A percentile compares a stretch with the other conserved stretches of the same genome.
Conservation (phyloP, 2,797 vertebrate genomes). For the Eupleurogrammus muticus region DNA sequence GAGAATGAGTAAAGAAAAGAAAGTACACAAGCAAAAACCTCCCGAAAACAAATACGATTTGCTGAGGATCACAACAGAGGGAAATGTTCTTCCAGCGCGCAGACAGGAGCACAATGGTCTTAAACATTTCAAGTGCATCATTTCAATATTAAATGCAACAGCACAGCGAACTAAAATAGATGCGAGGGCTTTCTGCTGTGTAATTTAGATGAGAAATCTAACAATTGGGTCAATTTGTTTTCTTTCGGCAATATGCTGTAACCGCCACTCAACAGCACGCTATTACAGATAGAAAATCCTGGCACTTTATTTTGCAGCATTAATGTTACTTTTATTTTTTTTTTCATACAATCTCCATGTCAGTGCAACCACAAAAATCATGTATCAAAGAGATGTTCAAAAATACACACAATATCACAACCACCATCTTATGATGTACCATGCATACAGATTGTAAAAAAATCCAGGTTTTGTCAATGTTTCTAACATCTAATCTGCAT, state of each 20-base stretch:
- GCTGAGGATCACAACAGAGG: neutral
- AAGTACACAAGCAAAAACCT: too few relatives aligned
- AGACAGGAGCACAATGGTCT: neutral
- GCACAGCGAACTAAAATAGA: constrained; percentile 1
- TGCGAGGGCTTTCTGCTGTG: neutral
- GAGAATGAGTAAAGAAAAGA: neutral
- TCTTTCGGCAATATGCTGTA: constrained; percentile 26
- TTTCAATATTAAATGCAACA: constrained; percentile 23
- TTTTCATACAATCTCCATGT: neutral
- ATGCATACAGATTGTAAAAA: neutral
- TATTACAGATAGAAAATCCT: constrained; percentile 12
- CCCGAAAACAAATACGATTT: neutral
- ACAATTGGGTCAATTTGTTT: constrained; percentile 43
- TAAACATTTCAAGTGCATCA: neutral
- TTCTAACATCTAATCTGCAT: neutral
- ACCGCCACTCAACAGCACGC: constrained; percentile 14
- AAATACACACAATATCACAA: neutral
- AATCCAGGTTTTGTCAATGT: neutral
- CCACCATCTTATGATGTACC: neutral
- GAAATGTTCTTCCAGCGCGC: neutral
- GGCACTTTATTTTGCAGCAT: constrained; percentile 5
- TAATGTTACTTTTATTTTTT: neutral
- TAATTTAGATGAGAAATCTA: constrained; percentile 10
- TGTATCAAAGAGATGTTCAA: neutral
- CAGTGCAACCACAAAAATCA: neutral